Evolutionary conservation across 2,888 invertebrate genomes (phyloP).

Genomic region (Notodonta dromedarius): DNA sequence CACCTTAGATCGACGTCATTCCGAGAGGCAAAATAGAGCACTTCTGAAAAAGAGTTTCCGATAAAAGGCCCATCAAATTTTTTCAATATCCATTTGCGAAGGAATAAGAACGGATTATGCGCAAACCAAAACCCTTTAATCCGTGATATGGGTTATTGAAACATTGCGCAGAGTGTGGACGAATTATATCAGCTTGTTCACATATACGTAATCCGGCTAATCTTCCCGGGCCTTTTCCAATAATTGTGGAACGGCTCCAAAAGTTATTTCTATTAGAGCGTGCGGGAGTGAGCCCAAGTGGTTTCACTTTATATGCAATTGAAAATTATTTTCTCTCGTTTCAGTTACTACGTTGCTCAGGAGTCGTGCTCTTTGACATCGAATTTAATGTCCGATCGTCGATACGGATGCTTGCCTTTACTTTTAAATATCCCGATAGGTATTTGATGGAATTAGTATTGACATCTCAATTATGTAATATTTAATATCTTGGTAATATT

Average conservation of each 20-base stretch:
- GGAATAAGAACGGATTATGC: constrained; percentile 78
- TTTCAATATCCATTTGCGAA: constrained; percentile 80
- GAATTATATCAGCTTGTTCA: constrained; percentile 57
- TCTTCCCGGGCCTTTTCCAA: constrained; percentile 43
- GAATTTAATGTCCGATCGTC: constrained; percentile 25
- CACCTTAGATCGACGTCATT: constrained; percentile 82
- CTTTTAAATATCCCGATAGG: constrained; percentile 15
- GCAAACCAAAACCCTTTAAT: constrained; percentile 74
- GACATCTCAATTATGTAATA: too few species aligned
- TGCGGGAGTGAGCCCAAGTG: constrained; percentile 18
- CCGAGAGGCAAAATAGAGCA: constrained; percentile 77
- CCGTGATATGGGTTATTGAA: constrained; percentile 73
- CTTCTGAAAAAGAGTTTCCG: constrained; percentile 76
- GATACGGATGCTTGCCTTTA: constrained; percentile 16
- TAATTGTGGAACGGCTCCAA: constrained; percentile 41
- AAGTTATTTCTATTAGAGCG: constrained; percentile 41
- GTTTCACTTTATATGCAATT: constrained; percentile 30
- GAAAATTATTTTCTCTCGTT: constrained; percentile 28
- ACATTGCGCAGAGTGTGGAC: constrained; percentile 61
- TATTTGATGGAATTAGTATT: too few species aligned
- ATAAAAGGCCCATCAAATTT: constrained; percentile 77
- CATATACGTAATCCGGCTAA: constrained; percentile 47
- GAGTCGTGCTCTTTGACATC: constrained; percentile 27
- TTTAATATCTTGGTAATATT: too few species aligned
- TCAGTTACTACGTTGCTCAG: constrained; percentile 20